Evolutionary conservation across 1,140 invertebrate genomes (phyloP), one percentile per base, ranked within the genome.

Genomic region (Bombus sibiricus): DNA sequence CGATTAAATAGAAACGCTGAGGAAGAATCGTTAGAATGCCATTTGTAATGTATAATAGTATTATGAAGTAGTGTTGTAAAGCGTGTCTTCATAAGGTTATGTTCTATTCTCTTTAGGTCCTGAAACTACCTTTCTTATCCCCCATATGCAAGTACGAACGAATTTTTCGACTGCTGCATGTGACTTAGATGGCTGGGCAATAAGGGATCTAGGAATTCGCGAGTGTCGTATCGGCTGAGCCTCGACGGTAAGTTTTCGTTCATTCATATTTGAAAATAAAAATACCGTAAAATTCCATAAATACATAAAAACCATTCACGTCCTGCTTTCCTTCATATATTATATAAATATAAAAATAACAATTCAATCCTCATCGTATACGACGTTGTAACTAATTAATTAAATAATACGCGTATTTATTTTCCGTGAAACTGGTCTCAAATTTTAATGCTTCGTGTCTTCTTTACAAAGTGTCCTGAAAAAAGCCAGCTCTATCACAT

Each of bases 101-200:
- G 64, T 66, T 10, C 28, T 79, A 41, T 80, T 69, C 41, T 80
- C 39, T 53, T 53, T 37, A 80, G 78, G 64, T 69, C 32, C 64
- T 53, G 78, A 69, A n/a, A 69, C 64, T 37, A 80, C 64, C 78
- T 47, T 53, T 69, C 32, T 79, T 68, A 68, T 53, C 64, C 43
- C 32, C 41, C 64, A 47, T 43, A 34, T 79, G 77, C 77, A 79
- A 79, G 39, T 47, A 79, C 64, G 41, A 68, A 34, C 64, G 64
- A 68, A 68, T 66, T 43, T 79, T 79, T 68, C 77, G 77, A 13
- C 62, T 68, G 77, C 77, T 47, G 64, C 77, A 79, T 34, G 77
- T 68, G 77, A 79, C 77, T 79, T 79, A 79, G 77, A 66, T 47
- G 59, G 41, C 41, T 47, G 59, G 28, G 3, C 12, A 64, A 39